Percentiles rank a stretch among this genome's conserved stretches.
Conservation (phyloP, 2,797 vertebrate species). For the Chloroceryle inda region DNA sequence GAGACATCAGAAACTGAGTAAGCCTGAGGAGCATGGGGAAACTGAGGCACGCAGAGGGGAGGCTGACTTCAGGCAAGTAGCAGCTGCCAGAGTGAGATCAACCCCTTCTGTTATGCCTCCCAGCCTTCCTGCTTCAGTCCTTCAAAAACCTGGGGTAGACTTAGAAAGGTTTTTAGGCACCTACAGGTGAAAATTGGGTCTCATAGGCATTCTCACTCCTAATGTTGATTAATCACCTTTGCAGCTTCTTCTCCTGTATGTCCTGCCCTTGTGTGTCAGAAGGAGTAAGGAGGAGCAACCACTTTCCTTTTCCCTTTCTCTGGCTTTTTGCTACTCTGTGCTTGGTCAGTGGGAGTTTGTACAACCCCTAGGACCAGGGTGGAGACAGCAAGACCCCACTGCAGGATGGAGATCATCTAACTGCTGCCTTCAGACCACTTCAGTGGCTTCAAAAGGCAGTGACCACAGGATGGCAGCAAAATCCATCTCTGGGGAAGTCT, state of each 20-base stretch:
- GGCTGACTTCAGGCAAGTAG: neutral
- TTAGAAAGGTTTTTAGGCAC: neutral
- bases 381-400: neutral
- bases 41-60: neutral
- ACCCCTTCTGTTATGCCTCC: neutral
- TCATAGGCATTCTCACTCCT: neutral
- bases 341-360: rapidly evolving
- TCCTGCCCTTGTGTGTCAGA: neutral
- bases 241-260: neutral
- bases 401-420: neutral
- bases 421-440: neutral
- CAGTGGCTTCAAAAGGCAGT: neutral
- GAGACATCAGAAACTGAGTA: neutral
- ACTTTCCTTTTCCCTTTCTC: neutral
- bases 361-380: neutral
- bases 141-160: neutral
- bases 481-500: rapidly evolving
- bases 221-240: neutral
- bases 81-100: neutral
- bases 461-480: slow-evolving; percentile 2
- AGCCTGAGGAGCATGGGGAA: neutral
- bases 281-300: neutral
- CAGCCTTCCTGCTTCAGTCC: neutral
- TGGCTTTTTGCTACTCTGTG: neutral
- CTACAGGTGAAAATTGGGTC: neutral